Evolutionary conservation across 1,140 invertebrate species (phyloP).

Genomic region (Drosophila virilis): DNA sequence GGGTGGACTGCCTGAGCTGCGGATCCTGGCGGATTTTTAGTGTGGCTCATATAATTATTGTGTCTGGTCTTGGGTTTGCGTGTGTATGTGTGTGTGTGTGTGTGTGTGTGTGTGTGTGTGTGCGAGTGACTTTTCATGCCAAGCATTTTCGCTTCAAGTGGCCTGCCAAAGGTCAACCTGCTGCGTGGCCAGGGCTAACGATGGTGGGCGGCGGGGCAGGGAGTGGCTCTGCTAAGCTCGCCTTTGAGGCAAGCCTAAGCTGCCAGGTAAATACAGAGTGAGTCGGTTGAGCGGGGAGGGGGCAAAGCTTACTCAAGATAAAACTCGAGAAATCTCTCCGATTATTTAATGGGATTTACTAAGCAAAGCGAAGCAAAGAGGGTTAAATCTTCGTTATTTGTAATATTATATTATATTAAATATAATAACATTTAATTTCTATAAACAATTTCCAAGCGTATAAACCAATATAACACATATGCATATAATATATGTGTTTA

Average conservation of each 20-base stretch:
- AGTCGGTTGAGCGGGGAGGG: no score
- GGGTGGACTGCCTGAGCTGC: background rate
- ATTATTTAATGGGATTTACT: background rate
- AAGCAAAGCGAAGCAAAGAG: no score
- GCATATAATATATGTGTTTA: no score
- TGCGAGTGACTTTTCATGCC: constrained; percentile 1
- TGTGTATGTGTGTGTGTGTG: constrained; percentile 2
- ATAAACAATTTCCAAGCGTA: no score
- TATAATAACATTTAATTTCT: no score
- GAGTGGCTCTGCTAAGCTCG: no score
- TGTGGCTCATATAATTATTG: constrained; percentile 51
- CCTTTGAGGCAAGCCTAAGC: no score
- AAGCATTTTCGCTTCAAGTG: constrained; percentile 17
- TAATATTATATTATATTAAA: no score
- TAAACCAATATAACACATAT: no score
- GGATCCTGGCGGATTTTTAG: constrained; percentile 17
- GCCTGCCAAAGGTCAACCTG: constrained; percentile 46
- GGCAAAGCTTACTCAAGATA: background rate
- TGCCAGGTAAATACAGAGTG: no score
- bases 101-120: constrained; percentile 1
- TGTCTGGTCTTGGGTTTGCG: constrained; percentile 42
- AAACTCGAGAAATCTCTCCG: background rate
- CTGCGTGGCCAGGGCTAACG: background rate
- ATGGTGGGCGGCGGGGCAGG: background rate
- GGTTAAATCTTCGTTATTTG: no score